Evolutionary conservation across 2,888 invertebrate genomes (phyloP).

Genomic region (Macrophya annulata): DNA sequence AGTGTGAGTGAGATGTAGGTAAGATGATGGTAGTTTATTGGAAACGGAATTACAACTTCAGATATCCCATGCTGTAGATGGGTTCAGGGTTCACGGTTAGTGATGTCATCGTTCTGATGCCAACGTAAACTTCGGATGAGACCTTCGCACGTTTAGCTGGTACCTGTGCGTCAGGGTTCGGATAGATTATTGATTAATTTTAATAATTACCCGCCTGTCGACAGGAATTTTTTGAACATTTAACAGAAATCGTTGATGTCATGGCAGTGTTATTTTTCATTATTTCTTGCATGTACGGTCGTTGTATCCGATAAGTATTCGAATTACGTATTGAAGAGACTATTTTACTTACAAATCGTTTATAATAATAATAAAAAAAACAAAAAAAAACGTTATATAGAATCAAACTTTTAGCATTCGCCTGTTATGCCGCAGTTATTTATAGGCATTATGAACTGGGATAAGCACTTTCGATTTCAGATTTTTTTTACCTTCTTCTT

Average conservation of each 20-base stretch:
- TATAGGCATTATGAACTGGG: conserved; percentile 48
- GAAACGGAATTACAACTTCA: conserved; percentile 70
- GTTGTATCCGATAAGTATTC: not conserved
- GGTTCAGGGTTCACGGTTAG: conserved; percentile 52
- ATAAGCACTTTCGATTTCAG: conserved; percentile 51
- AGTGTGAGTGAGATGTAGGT: not conserved
- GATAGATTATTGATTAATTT: conserved; percentile 50
- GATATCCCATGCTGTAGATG: conserved; percentile 46
- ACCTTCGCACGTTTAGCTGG: conserved; percentile 48
- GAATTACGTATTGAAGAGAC: not conserved
- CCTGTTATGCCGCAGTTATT: conserved; percentile 38
- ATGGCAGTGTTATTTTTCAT: not conserved
- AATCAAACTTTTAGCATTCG: conserved; percentile 47
- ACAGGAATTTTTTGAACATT: conserved; percentile 25
- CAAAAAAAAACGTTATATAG: not conserved
- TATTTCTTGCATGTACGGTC: not conserved
- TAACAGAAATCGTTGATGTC: not conserved
- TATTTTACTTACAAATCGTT: not conserved
- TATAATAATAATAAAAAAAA: too few species aligned
- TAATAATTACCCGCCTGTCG: conserved; percentile 40
- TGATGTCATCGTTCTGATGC: conserved; percentile 47
- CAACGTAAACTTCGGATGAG: conserved; percentile 47
- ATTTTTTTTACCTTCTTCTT: too few species aligned
- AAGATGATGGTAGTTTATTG: conserved; percentile 67
- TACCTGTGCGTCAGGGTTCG: conserved; percentile 31